Conservation (phyloP, 92 coral and sea anemone species). For the Isaurus tuberculatus region DNA sequence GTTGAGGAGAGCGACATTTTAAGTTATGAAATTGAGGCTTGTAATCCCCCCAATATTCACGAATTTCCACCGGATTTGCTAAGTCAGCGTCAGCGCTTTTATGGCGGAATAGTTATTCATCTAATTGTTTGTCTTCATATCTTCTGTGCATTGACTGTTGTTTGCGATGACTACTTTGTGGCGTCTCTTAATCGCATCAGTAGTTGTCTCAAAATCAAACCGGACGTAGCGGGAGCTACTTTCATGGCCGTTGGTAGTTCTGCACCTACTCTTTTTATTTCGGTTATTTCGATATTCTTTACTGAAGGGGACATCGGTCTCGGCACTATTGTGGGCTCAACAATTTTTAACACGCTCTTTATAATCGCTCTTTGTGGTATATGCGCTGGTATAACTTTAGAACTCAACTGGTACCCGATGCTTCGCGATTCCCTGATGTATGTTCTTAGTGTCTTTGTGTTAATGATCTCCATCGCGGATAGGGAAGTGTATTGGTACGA, state of each 20-base stretch:
- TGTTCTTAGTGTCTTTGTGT: conserved; percentile 76
- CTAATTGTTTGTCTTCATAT: conserved; percentile 83
- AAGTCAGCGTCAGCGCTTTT: conserved; percentile 83
- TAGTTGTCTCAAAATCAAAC: conserved; percentile 83
- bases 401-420: conserved; percentile 88
- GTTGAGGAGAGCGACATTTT: conserved; percentile 41
- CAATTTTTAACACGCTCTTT: conserved; percentile 94
- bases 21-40: conserved; percentile 49
- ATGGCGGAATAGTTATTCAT: conserved; percentile 89
- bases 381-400: conserved; percentile 78
- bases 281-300: conserved; percentile 93
- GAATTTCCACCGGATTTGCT: conserved; percentile 91
- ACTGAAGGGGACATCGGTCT: conserved; percentile 99
- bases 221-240: conserved; percentile 99
- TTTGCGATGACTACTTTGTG: conserved; percentile 96
- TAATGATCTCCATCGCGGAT: conserved; percentile 84
- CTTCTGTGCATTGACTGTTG: conserved; percentile 92
- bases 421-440: conserved; percentile 88
- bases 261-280: conserved; percentile 94
- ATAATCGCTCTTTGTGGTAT: conserved; percentile 92
- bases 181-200: conserved; percentile 93
- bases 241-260: conserved; percentile 99
- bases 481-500: conserved; percentile 96
- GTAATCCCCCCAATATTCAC: conserved; percentile 79
- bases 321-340: conserved; percentile 96